A percentile compares a stretch with the other conserved stretches of the same genome.
These are phyloP conservation scores for Elephantulus edwardii DNA, from an alignment of 2,113 vertebrate species.

Conservation along the genomic window DNA sequence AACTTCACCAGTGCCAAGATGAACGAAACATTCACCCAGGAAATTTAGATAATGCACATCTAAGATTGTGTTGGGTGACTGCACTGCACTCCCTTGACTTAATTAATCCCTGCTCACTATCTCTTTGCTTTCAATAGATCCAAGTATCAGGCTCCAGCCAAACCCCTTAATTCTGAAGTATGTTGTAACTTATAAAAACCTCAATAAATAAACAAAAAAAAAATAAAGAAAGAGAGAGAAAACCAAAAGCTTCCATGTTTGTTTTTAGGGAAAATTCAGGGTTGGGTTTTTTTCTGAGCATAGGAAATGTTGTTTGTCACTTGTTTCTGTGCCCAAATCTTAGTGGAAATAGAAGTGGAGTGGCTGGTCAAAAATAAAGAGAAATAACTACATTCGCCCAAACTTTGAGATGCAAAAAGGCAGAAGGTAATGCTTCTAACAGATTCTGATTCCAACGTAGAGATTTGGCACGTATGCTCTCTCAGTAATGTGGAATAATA, in stretches of 20 bases:
- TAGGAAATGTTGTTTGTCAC: not conserved
- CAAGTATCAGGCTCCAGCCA: not conserved
- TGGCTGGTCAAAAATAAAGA: not conserved
- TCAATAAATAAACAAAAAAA: no score
- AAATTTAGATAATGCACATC: not conserved
- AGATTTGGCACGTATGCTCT: not conserved
- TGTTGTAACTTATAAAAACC: not conserved
- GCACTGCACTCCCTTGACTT: not conserved
- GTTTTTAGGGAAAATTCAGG: not conserved
- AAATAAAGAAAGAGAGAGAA: not conserved
- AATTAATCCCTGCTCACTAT: not conserved
- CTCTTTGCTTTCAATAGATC: not conserved
- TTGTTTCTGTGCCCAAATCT: not conserved
- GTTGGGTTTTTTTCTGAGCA: not conserved
- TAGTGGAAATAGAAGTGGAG: not conserved
- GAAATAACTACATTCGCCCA: not conserved
- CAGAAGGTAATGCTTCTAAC: not conserved
- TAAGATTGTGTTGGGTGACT: not conserved
- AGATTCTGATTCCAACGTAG: not conserved
- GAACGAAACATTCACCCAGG: not conserved
- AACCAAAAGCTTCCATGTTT: not conserved
- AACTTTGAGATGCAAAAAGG: not conserved
- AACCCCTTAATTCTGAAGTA: constrained; percentile 12
- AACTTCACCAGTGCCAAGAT: not conserved
- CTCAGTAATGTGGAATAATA: not conserved